Evolutionary conservation across 1,140 invertebrate genomes (phyloP), one percentile per base, ranked within the genome.

Genomic region (Bradynema listronoti): DNA sequence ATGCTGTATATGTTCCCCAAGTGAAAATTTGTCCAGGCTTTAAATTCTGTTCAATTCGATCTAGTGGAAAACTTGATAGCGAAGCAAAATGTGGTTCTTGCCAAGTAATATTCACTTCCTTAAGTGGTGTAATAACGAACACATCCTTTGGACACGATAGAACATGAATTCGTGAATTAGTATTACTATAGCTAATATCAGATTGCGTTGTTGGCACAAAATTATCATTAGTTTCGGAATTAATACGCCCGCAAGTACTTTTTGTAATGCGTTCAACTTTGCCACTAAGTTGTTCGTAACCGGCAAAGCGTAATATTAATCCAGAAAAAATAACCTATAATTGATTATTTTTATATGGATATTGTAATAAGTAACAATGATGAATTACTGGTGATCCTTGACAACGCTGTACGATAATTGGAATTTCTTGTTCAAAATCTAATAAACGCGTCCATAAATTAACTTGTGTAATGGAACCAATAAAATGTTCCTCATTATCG

Each of bases 361-460:
- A 11, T 24, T 49, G 11, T 11, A n/a, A 19, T 30, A 22, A 11
- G 11, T 88, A 89, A 6, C 6, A 7, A 19, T 9, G 6, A 29
- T 33, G 63, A 34, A 24, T 11, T 29, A 67, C 53, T 1, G 55
- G 67, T 6, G 76, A 68, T 1, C 65, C 66, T 72, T 90, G 85
- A 74, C 91, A 95, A 71, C 75, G 63, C 16, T 68, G 45, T 25
- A 68, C 68, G 36, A 79, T 68, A 4, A 60, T 88, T 65, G 94
- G 90, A 60, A 95, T 88, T 81, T 96, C 92, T 62, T 86, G 86
- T 1, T 87, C 88, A 11, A 92, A 86, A 77, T 93, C 89, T 1
- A 96, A 80, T 34, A 88, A 87, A 41, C 90, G 83, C 65, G 86
- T 87, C 90, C 92, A 96, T 49, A 95, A 84, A 82, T 95, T 90